Evolutionary conservation across 2,888 invertebrate genomes (phyloP), one percentile per base, ranked within the genome.

Genomic region (Leistus spinibarbis): DNA sequence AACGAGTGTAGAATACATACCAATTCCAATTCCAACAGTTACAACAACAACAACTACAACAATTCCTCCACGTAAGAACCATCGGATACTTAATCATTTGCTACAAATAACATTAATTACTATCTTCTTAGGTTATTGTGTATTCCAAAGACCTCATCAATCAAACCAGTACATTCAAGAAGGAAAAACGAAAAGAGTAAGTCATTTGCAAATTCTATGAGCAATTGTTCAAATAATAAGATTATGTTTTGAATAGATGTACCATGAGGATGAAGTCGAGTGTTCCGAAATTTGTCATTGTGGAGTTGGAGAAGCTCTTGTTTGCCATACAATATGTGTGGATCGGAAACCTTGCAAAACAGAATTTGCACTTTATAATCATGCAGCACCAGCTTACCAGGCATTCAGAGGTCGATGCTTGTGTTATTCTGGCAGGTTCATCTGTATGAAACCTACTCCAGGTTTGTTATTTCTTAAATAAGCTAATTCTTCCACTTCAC

Each of bases 231-330:
- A 40, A 17, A 16, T 17, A 19, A 53, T 16, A 19, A 13, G n/a
- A 40, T 66, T 66, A 27, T 3, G 22, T 64, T 13, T 64, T 20
- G 86, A 87, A 53, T 87, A 94, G 94, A 88, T 95, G 73, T 94
- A 94, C 85, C 91, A 92, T 27, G 92, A 95, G 82, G 94, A 95
- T 79, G 95, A 95, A 82, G 91, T 94, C 27, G 95, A 95, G 82
- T 96, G 96, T 86, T 96, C 96, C 56, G 96, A 96, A 86, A 89
- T 96, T 75, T 96, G 96, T 86, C 92, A 94, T 80, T 96, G 96
- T 84, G 92, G 93, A 82, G 89, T 91, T 76, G 92, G 93, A 0
- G 90, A 89, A 82, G 92, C 92, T 80, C 89, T 95, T 78, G 91
- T 93, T 72, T 96, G 96, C 87, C 94, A 95, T 86, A 94, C 95